Evolutionary conservation across 2,113 vertebrate genomes (phyloP), one percentile per base, ranked within the genome.

Genomic region (Caranx ignobilis): DNA sequence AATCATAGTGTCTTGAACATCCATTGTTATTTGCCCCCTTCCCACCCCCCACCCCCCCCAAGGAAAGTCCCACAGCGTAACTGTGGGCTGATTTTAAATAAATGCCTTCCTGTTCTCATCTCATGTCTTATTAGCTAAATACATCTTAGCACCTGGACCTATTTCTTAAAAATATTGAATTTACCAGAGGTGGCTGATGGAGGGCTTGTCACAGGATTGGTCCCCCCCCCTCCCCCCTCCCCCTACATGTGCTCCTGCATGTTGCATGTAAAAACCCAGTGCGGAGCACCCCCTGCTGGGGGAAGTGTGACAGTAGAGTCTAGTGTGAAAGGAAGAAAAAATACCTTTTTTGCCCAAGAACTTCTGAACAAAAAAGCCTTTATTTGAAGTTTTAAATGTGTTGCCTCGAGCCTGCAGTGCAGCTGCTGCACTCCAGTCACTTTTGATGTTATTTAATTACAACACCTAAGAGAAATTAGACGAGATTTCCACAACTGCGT

Each of bases 201-300:
- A 74, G 61, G 54, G 54, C 34, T 77, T 72, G 74, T 75, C 35
- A 81, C 39, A 60, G 13, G 57, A 10, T 65, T 57, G n/a, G 65
- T 72, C 61, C 69, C 50, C 57, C 34, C 6, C 26, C 26, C 26
- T 26, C 26, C 26, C 26, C 26, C 26, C 26, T 26, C 26, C 26
- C 26, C 26, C 26, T 26, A 26, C 26, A 72, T 48, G 70, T 84
- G 78, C 71, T 84, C 63, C 54, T 80, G 83, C 74, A 65, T 79
- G 61, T 65, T 79, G 65, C 84, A 81, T 82, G 73, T 43, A 61
- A 81, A 81, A 87, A 63, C 62, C 68, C 66, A 26, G 60, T 77
- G 55, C 59, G 87, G 80, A 89, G 90, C 87, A 39, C 89, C 90
- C 78, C 84, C 91, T 93, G 81, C 87, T 94, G 93, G 84, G 45